phyloP scores from a whole-genome alignment of 2,113 vertebrate species.

The Brachyistius frenatus region DNA sequence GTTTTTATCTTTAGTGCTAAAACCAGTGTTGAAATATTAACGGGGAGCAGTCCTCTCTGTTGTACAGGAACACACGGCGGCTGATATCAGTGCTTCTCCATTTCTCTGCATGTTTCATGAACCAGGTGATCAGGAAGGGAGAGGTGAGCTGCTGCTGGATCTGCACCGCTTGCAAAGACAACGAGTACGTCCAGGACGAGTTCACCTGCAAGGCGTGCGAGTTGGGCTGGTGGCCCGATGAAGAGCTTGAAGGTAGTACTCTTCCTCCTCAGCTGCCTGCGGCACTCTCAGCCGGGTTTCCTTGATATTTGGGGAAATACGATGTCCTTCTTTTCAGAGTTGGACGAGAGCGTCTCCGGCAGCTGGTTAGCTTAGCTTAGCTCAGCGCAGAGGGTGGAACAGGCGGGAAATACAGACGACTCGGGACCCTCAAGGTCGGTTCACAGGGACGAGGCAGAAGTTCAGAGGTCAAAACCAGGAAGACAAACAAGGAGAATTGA shows the following conservation, averaged over 20 bases:
- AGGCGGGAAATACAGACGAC: no score
- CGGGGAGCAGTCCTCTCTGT: background rate
- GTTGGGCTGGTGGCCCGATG: constrained; percentile 95
- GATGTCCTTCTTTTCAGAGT: no score
- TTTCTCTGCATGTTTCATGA: background rate
- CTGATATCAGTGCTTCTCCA: background rate
- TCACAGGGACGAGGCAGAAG: no score
- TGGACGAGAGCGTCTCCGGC: no score
- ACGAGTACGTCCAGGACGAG: constrained; percentile 96
- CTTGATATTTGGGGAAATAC: no score
- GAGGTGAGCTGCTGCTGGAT: constrained; percentile 99
- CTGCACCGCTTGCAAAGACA: constrained; percentile 97
- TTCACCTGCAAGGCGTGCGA: constrained; percentile 99
- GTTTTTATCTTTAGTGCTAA: background rate
- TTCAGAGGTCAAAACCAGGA: no score
- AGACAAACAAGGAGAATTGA: no score
- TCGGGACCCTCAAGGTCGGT: no score
- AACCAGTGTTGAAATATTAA: background rate
- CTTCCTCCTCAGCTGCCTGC: no score
- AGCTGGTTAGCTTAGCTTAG: no score
- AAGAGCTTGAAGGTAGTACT: constrained; percentile 91
- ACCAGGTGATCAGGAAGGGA: constrained; percentile 96
- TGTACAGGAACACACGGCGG: background rate
- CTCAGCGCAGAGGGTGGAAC: no score
- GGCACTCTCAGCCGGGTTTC: background rate